Evolutionary conservation across 2,888 invertebrate genomes (phyloP).

Genomic region (Tinea trinotella): DNA sequence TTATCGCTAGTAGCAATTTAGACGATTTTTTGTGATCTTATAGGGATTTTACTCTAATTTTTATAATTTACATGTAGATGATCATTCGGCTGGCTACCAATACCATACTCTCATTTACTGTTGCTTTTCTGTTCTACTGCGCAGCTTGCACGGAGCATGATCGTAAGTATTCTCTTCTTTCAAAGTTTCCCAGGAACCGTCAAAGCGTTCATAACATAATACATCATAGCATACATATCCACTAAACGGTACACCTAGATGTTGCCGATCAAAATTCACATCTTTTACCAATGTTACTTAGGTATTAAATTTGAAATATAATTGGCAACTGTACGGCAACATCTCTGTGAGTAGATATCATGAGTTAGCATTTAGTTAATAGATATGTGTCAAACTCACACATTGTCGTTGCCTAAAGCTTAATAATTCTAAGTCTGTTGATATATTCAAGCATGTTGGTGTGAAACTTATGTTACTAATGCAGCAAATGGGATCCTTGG

Average conservation of each 20-base stretch:
- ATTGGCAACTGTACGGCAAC: constrained; percentile 40
- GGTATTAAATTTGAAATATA: not conserved
- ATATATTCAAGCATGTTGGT: not conserved
- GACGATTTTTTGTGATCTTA: no score
- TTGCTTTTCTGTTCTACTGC: constrained; percentile 75
- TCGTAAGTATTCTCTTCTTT: constrained; percentile 78
- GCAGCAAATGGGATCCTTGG: no score
- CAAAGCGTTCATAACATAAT: not conserved
- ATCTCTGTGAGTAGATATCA: constrained; percentile 49
- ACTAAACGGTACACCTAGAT: constrained; percentile 33
- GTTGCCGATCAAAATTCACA: constrained; percentile 31
- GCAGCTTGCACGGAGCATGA: constrained; percentile 93
- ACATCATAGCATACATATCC: not conserved
- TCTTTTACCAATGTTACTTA: constrained; percentile 5
- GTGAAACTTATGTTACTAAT: no score
- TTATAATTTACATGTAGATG: no score
- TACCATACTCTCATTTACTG: constrained; percentile 72
- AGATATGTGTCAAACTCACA: not conserved
- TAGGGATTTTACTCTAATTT: no score
- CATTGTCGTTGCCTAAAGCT: not conserved
- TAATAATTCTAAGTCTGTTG: not conserved
- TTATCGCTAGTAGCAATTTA: no score
- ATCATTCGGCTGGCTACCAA: constrained; percentile 35
- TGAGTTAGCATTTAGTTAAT: no score
- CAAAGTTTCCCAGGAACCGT: constrained; percentile 1